Evolutionary conservation across 1,140 invertebrate species (phyloP).

Genomic region (Pseudoatta argentina): DNA sequence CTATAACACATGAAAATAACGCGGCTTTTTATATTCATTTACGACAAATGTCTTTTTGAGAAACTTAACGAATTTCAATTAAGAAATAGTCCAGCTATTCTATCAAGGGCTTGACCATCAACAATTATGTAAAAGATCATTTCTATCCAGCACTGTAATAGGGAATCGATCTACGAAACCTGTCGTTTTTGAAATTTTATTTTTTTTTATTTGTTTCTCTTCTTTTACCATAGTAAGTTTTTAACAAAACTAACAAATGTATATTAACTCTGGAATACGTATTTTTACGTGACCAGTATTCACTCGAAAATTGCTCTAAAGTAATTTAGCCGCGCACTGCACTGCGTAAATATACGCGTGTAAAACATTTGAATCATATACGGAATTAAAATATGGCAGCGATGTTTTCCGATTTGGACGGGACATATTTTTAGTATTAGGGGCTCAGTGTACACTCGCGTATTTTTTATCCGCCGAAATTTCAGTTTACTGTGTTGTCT

Average conservation of each 20-base stretch:
- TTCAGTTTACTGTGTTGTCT: neutral
- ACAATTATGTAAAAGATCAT: slow-evolving; percentile 40
- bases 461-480: neutral
- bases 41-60: neutral
- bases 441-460: neutral
- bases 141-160: slow-evolving; percentile 30
- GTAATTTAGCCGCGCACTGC: neutral
- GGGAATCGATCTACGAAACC: slow-evolving; percentile 55
- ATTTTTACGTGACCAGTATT: slow-evolving; percentile 2
- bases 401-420: slow-evolving; percentile 42
- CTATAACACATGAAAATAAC: neutral
- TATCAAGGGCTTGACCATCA: slow-evolving; percentile 13
- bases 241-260: slow-evolving; percentile 32
- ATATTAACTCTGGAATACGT: slow-evolving; percentile 41
- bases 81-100: slow-evolving; percentile 74
- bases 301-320: slow-evolving; percentile 16
- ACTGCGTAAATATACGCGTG: neutral
- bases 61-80: slow-evolving; percentile 30
- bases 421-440: slow-evolving; percentile 8
- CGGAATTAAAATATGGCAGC: slow-evolving; percentile 40
- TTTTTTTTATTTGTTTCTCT: neutral
- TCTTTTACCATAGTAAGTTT: neutral
- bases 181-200: slow-evolving; percentile 9
- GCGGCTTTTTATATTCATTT: neutral
- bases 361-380: slow-evolving; percentile 14